A percentile compares a stretch with the other conserved stretches of the same genome.
Conservation (phyloP, 1,140 invertebrate genomes). For the Tetranychus cinnabarinus region DNA sequence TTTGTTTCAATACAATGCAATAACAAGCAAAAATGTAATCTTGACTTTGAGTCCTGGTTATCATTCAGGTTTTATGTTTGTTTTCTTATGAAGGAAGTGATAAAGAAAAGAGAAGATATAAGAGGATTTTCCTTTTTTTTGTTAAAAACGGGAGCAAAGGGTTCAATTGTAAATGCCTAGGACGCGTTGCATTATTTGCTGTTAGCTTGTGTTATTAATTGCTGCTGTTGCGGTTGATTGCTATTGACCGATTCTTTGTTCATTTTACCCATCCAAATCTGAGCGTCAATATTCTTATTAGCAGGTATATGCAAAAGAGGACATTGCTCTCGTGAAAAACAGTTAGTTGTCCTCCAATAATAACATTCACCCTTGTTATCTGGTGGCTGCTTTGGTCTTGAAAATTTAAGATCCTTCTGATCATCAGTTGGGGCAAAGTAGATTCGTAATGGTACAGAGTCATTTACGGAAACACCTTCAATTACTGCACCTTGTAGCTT, state of each 20-base stretch:
- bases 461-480: not conserved
- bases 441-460: not conserved
- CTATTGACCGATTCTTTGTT: not conserved
- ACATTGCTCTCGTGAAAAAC: conserved; percentile 3
- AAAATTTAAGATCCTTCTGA: conserved; percentile 9
- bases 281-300: conserved; percentile 9
- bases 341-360: conserved; percentile 10
- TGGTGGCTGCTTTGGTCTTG: conserved; percentile 7
- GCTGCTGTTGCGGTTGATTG: not conserved
- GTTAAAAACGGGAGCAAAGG: not conserved
- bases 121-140: not conserved
- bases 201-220: not conserved
- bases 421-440: conserved; percentile 9
- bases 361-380: conserved; percentile 9
- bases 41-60: no score
- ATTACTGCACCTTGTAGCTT: conserved; percentile 1
- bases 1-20: no score
- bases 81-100: not conserved
- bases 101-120: not conserved
- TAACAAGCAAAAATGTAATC: no score
- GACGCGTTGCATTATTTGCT: not conserved
- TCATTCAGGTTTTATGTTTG: no score
- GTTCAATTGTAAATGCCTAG: not conserved
- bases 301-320: conserved; percentile 4
- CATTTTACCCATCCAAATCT: conserved; percentile 9